A percentile compares a stretch with the other conserved stretches of the same genome.
These are phyloP conservation scores for Phyllotreta cruciferae DNA, from an alignment of 2,888 invertebrate species.

Conservation along the genomic window DNA sequence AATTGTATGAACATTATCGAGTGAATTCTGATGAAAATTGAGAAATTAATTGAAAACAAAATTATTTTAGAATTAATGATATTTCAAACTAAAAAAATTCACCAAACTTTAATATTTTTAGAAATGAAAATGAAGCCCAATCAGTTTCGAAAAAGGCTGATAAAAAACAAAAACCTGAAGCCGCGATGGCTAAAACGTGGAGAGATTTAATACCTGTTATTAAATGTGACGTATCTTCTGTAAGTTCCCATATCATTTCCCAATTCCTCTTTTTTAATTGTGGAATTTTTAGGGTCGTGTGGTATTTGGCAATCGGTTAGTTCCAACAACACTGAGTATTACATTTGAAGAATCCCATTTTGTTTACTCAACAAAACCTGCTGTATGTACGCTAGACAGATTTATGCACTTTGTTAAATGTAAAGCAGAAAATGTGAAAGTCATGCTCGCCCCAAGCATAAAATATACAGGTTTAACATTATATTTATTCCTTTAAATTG, in stretches of 20 bases:
- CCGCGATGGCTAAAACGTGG: slow-evolving; percentile 90
- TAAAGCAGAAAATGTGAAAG: slow-evolving; percentile 93
- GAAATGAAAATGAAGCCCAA: slow-evolving; percentile 45
- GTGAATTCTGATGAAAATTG: too few relatives aligned
- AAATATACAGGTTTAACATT: slow-evolving; percentile 75
- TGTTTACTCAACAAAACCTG: slow-evolving; percentile 94
- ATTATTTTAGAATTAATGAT: neutral
- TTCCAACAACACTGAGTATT: slow-evolving; percentile 91
- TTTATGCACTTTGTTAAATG: slow-evolving; percentile 97
- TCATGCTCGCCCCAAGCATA: slow-evolving; percentile 94
- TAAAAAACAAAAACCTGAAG: slow-evolving; percentile 71
- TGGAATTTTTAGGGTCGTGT: slow-evolving; percentile 74
- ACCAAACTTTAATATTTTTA: slow-evolving; percentile 20
- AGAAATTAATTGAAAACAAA: neutral
- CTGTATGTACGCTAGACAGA: slow-evolving; percentile 90
- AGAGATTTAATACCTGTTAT: slow-evolving; percentile 95
- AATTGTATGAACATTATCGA: too few relatives aligned
- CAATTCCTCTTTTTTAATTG: slow-evolving; percentile 23
- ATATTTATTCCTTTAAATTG: slow-evolving; percentile 1
- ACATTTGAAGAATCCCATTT: slow-evolving; percentile 94
- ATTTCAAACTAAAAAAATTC: neutral
- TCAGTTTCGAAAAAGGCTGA: slow-evolving; percentile 42
- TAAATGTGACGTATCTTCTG: slow-evolving; percentile 90
- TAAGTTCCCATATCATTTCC: slow-evolving; percentile 56
- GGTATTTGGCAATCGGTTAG: slow-evolving; percentile 93